A percentile compares a stretch with the other conserved stretches of the same genome.
Evolutionary conservation across 2,888 invertebrate species (phyloP).

Genomic region (Cryptosula pallasiana): DNA sequence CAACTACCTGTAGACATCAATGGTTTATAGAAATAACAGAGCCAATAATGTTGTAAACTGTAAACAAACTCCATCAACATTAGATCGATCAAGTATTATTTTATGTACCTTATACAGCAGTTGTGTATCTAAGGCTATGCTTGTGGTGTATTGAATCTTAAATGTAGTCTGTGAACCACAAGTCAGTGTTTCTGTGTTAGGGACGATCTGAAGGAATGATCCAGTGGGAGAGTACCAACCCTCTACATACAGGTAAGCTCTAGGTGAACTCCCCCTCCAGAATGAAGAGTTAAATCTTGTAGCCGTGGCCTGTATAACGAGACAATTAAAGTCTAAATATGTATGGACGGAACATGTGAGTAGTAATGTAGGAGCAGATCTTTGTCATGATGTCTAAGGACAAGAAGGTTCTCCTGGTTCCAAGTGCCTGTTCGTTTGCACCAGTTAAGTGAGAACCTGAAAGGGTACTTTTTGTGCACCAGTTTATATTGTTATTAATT

Average conservation of each 20-base stretch:
- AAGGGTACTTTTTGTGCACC: too few species aligned
- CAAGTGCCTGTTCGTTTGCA: too few species aligned
- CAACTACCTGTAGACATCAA: slow-evolving; percentile 5
- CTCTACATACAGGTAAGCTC: slow-evolving; percentile 4
- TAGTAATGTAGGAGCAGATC: too few species aligned
- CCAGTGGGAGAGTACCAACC: slow-evolving; percentile 20
- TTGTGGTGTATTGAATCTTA: slow-evolving; percentile 22
- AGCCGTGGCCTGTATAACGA: neutral
- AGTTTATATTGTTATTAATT: too few species aligned
- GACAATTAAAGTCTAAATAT: neutral
- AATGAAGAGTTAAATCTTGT: slow-evolving; percentile 8
- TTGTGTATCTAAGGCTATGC: slow-evolving; percentile 22
- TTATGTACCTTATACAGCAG: slow-evolving; percentile 20
- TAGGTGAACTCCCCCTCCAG: slow-evolving; percentile 1
- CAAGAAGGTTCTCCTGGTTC: too few species aligned
- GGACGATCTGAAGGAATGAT: slow-evolving; percentile 14
- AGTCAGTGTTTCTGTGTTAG: neutral
- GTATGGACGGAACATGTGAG: too few species aligned
- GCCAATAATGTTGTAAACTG: neutral
- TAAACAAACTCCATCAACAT: neutral
- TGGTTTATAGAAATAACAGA: neutral
- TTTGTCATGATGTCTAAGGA: too few species aligned
- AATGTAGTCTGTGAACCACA: slow-evolving; percentile 16
- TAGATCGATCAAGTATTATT: too few species aligned
- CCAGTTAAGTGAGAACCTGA: too few species aligned